Evolutionary conservation across 1,140 invertebrate species (phyloP), one percentile per base, ranked within the genome.

Genomic region (Zaprionus lachaisei): DNA sequence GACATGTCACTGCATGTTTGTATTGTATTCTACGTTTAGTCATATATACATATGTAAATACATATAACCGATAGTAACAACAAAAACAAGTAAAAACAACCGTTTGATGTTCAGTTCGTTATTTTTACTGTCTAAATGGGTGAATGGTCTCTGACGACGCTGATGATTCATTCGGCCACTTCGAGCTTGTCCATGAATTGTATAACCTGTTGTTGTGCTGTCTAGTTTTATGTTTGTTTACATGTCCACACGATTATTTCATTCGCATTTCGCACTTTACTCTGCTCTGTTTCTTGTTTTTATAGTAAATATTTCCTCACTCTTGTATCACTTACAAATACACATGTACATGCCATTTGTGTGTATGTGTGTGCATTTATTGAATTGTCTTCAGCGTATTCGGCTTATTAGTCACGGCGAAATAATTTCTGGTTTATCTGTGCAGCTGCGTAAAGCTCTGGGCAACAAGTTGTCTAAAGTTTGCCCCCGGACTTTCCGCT

Each of bases 181-280:
- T 67, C 56, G 63, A 85, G 85, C 77, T 90, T 80, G 85, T 85
- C 86, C 85, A 89, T 89, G 85, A 90, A 89, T 82, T 83, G 81
- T 80, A 89, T 89, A 89, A 90, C 85, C 85, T 89, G 85, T 85
- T 89, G 85, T 85, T 84, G 81, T 85, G 54, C 67, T 78, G 79
- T 79, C 61, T 77, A 72, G 69, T 82, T 83, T 83, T 80, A 63
- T 84, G 71, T 81, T 89, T 89, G 85, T 90, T 89, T 90, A 90
- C 79, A 79, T 80, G 74, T 49, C 28, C 66, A 58, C 38, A 66
- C 37, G 73, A 80, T 83, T 87, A 84, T 83, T 87, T 79, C 72
- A 89, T 89, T 77, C 65, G 67, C 72, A 63, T 80, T 72, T 73
- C 70, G 74, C 67, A 67, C 74, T 67, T 77, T 77, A 66, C 68